Percentiles rank a stretch among this genome's conserved stretches.
phyloP scores from a whole-genome alignment of 2,888 invertebrate genomes.

The Hipparchia semele region DNA sequence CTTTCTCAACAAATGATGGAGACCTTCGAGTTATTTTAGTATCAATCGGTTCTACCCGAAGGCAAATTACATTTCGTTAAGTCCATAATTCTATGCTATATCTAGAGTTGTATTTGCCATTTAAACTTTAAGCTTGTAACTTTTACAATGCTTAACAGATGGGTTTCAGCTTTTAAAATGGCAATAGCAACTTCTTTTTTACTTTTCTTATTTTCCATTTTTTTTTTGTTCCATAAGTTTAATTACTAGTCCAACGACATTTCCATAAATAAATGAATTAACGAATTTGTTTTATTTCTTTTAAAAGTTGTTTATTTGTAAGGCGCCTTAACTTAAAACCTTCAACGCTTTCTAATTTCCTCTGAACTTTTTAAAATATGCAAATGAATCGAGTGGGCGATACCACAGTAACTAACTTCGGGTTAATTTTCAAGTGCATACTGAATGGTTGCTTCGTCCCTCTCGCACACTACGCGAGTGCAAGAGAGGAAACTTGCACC shows the following conservation, averaged over 20 bases:
- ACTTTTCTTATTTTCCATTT: too few species aligned
- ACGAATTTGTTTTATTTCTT: too few species aligned
- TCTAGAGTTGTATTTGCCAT: background rate
- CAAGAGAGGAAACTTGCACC: slow-evolving; percentile 13
- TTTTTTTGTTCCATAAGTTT: too few species aligned
- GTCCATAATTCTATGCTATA: background rate
- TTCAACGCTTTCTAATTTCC: background rate
- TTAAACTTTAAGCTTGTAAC: background rate
- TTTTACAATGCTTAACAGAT: background rate
- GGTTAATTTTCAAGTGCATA: slow-evolving; percentile 29
- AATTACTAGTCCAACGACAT: too few species aligned
- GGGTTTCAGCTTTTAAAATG: background rate
- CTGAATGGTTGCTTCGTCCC: slow-evolving; percentile 26
- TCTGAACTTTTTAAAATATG: background rate
- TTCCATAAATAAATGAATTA: too few species aligned
- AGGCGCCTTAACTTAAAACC: background rate
- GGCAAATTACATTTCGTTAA: slow-evolving; percentile 39
- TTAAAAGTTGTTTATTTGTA: background rate
- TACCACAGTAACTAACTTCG: background rate
- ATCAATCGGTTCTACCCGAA: slow-evolving; percentile 26
- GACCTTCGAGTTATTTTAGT: slow-evolving; percentile 27
- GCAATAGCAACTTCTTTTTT: too few species aligned
- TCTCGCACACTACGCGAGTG: slow-evolving; percentile 14
- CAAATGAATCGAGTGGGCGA: background rate
- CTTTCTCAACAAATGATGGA: slow-evolving; percentile 4